Percentiles rank a stretch among this genome's conserved stretches.
phyloP scores from a whole-genome alignment of 2,888 invertebrate species.

The Mythimna vitellina region DNA sequence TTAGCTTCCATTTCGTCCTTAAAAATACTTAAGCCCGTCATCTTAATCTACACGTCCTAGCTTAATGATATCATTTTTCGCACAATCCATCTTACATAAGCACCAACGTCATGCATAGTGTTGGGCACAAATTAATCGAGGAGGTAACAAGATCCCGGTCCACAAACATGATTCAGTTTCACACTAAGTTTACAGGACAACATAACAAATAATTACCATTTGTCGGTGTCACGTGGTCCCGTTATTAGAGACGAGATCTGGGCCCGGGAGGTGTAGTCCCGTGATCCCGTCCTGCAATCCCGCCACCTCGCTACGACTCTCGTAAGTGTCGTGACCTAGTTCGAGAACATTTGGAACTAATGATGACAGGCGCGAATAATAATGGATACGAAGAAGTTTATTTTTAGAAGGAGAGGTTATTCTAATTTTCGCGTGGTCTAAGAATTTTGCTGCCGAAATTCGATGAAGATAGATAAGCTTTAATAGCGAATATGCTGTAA shows the following conservation, averaged over 20 bases:
- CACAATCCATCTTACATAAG: not conserved
- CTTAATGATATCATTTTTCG: not conserved
- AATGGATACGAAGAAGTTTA: conserved; percentile 11
- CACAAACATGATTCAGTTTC: conserved; percentile 4
- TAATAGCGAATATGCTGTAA: no score
- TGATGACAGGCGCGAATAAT: conserved; percentile 33
- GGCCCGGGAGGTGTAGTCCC: conserved; percentile 6
- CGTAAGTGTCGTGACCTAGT: conserved; percentile 46
- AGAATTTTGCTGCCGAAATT: no score
- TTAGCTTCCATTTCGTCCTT: no score
- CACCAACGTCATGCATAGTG: not conserved
- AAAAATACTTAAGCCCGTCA: no score
- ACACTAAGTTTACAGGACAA: conserved; percentile 12
- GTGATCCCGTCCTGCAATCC: not conserved
- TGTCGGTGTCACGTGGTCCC: conserved; percentile 39
- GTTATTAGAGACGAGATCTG: conserved; percentile 29
- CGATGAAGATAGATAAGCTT: no score
- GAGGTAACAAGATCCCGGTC: conserved; percentile 14
- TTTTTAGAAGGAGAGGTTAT: not conserved
- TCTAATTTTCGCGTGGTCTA: not conserved
- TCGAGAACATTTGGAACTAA: conserved; percentile 38
- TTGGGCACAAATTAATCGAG: conserved; percentile 6
- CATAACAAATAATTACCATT: conserved; percentile 41
- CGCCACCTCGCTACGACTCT: conserved; percentile 4
- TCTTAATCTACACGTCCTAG: no score